Base-by-base conservation (phyloP, 2,113 vertebrate genomes). In the Oenanthe oenanthe region DNA sequence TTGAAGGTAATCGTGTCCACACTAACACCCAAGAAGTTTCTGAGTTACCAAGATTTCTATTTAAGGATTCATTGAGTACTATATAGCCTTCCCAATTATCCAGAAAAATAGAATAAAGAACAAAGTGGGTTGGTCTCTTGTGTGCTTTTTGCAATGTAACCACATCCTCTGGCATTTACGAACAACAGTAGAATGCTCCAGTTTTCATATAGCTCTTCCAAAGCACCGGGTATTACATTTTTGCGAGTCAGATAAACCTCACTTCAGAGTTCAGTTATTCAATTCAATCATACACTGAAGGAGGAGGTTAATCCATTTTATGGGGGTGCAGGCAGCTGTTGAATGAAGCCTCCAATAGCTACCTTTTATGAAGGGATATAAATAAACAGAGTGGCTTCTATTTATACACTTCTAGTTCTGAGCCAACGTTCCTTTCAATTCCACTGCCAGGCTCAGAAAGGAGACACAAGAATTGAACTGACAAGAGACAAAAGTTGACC, bases 351-450 rank as follows among this genome's bases (percentile, higher is more conserved):
- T 74, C 70, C 66, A 85, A 53, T 60, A 86, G 60, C 78, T 67
- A 95, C 89, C 51, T 94, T 91, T 92, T 78, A 85, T 50, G 54
- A 47, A 60, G 51, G 17, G 60, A 56, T 81, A 95, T 95, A 95
- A 97, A 97, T 96, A 96, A 82, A 87, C n/a, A 68, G 51, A 71
- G 51, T 14, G 29, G 31, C 56, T 87, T 82, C 91, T 93, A 93
- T 93, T 93, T 95, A 86, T 94, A 94, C 95, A 36, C 40, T 42
- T 65, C 63, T 12, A 67, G 56, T 66, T 79, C 56, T 48, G 32
- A 91, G 87, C 73, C 87, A 93, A 68, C 2, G 13, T 80, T 96
- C 70, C 72, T 90, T 83, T 74, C 80, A 70, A 45, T 62, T 66
- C 85, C 7, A 10, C 66, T 94, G 79, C 82, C 92, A 93, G 71